Evolutionary conservation across 2,888 invertebrate genomes (phyloP), one percentile per base, ranked within the genome.

Genomic region (Mythimna impura): DNA sequence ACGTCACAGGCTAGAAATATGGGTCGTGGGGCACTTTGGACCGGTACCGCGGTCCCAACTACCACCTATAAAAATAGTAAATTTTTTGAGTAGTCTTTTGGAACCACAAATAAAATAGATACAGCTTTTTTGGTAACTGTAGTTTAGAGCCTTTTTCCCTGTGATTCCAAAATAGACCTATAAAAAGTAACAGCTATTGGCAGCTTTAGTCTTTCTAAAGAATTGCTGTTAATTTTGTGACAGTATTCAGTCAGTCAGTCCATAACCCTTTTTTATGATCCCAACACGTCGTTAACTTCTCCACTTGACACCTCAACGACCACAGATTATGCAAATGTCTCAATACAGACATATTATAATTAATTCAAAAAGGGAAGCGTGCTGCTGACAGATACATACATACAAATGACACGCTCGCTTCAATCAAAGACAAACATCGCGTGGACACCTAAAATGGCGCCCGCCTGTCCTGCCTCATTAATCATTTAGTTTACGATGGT

Each of bases 321-420:
- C 52, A 76, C 52, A 54, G 20, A 58, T 54, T 60, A 76, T 70
- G 77, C 43, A 70, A 76, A 75, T 76, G 22, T 25, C 43, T 69
- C 52, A 62, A 63, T 69, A 76, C 36, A 58, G 43, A 76, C 54
- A 63, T n/a, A 47, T 47, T 47, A 7, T 71, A 77, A 71, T 76
- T n/a, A 8, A 71, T 61, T 64, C 30, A 50, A 20, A 36, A 60
- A 55, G n/a, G 58, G 71, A 65, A 71, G 60, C 63, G 22, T 54
- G 36, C 30, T 43, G 17, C 52, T 72, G 34, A 71, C 30, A 60
- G 54, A 70, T 69, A 67, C 60, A 47, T 69, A 67, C 60, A 47
- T 30, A 54, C n/a, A 50, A 40, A 65, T 63, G 20, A 54, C 63
- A 79, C 22, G 74, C 22, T 25, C n/a, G 9, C n/a, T 71, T 67